Evolutionary conservation across 2,113 vertebrate genomes (phyloP).

Genomic region (Suricata suricatta): DNA sequence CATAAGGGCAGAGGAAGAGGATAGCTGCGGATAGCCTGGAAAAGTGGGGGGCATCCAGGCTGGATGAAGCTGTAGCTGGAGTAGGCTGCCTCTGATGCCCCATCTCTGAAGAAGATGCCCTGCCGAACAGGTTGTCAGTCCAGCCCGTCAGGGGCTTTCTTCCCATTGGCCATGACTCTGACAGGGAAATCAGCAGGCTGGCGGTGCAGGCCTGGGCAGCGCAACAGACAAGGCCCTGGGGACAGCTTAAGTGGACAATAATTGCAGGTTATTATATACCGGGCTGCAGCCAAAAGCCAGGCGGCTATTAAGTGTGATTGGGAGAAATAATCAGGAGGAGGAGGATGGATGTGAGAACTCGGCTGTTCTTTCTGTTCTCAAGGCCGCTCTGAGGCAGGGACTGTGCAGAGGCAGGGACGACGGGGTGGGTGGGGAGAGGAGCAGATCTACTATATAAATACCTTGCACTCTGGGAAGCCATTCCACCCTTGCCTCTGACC

Average conservation of each 20-base stretch:
- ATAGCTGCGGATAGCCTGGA: not conserved
- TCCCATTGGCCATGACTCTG: constrained; percentile 79
- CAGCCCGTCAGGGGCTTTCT: constrained; percentile 39
- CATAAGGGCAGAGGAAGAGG: rapidly evolving
- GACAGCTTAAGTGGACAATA: constrained; percentile 89
- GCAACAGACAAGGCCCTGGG: constrained; percentile 85
- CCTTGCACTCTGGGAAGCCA: not conserved
- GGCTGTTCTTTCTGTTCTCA: not conserved
- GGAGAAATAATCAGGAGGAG: constrained; percentile 82
- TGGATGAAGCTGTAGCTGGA: not conserved
- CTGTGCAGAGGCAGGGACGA: not conserved
- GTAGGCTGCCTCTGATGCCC: constrained; percentile 31
- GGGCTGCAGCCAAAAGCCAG: constrained; percentile 83
- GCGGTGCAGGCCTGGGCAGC: constrained; percentile 56
- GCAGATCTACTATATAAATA: too few relatives aligned
- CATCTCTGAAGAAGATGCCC: constrained; percentile 33
- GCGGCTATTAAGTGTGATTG: constrained; percentile 85
- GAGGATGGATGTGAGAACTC: constrained; percentile 72
- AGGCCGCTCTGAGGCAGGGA: not conserved
- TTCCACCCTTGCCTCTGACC: not conserved
- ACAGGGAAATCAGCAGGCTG: constrained; percentile 85
- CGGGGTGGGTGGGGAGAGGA: not conserved
- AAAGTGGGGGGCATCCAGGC: not conserved
- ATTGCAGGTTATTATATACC: constrained; percentile 88
- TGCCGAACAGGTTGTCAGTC: constrained; percentile 65